Evolutionary conservation across 2,888 invertebrate genomes (phyloP).

Genomic region (Strigamia crassipes): DNA sequence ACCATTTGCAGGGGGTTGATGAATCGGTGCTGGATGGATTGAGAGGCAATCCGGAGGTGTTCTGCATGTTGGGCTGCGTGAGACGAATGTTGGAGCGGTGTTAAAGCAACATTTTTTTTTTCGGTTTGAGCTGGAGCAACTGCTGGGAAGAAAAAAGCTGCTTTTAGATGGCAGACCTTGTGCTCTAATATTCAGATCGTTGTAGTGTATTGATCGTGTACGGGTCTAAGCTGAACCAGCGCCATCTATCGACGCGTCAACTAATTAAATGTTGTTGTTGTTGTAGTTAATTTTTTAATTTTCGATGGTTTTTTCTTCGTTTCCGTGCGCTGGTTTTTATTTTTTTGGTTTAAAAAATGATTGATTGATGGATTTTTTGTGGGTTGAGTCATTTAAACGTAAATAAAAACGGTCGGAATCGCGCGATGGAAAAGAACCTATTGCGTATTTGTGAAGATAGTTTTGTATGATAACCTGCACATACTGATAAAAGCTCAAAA

Average conservation of each 20-base stretch:
- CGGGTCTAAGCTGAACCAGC: not conserved
- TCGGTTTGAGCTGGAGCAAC: not conserved
- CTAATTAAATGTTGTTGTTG: not conserved
- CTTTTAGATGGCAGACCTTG: slow-evolving; percentile 40
- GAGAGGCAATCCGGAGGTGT: not conserved
- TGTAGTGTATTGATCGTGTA: not conserved
- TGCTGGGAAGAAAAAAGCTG: not conserved
- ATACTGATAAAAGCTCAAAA: not conserved
- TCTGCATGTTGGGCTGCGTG: not conserved
- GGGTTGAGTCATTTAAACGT: not conserved
- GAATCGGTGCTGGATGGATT: not conserved
- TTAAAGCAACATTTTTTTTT: slow-evolving; percentile 13
- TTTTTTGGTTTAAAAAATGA: not conserved
- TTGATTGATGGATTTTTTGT: not conserved
- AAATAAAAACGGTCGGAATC: not conserved
- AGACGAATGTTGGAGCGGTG: not conserved
- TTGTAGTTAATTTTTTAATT: too few species aligned
- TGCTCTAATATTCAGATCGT: slow-evolving; percentile 31
- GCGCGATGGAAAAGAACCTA: not conserved
- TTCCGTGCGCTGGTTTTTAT: too few species aligned
- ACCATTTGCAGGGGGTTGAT: not conserved
- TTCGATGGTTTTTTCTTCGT: too few species aligned
- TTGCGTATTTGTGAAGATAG: slow-evolving; percentile 18
- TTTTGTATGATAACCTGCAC: not conserved
- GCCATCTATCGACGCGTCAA: not conserved